Conservation (phyloP, 92 coral and sea anemone genomes). For the Micromussa lordhowensis region DNA sequence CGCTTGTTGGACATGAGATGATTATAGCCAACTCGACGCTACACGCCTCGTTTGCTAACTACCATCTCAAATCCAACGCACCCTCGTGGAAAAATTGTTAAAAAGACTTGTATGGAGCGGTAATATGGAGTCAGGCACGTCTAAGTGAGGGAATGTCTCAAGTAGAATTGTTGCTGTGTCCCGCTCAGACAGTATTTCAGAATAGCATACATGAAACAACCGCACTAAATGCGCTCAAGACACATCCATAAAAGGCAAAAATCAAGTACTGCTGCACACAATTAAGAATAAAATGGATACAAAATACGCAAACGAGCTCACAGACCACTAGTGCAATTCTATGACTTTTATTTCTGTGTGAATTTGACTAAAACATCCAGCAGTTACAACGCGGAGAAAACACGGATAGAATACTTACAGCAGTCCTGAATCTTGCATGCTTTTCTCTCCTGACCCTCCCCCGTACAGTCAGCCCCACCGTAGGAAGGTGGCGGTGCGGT, state of each 20-base stretch:
- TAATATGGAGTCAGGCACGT: not conserved
- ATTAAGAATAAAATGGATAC: not conserved
- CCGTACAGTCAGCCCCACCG: slow-evolving; percentile 88
- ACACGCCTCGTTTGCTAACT: too few species aligned
- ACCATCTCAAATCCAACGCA: too few species aligned
- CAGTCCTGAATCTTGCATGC: slow-evolving; percentile 97
- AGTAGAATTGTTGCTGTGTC: too few species aligned
- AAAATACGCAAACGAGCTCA: not conserved
- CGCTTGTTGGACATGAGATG: too few species aligned
- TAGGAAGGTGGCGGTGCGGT: slow-evolving; percentile 92
- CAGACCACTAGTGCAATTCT: not conserved
- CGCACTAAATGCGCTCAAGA: too few species aligned
- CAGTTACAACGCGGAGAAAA: not conserved
- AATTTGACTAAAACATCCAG: not conserved
- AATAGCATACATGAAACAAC: not conserved
- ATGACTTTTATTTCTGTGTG: not conserved
- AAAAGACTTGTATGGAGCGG: too few species aligned
- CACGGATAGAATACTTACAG: slow-evolving; percentile 72
- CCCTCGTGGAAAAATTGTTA: too few species aligned
- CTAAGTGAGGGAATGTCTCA: too few species aligned
- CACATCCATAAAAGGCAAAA: not conserved
- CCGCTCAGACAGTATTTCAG: not conserved
- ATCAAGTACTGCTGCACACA: not conserved
- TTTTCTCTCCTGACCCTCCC: slow-evolving; percentile 84
- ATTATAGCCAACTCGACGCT: too few species aligned